Evolutionary conservation across 2,797 vertebrate species (phyloP).

Genomic region (Hirundo rustica): DNA sequence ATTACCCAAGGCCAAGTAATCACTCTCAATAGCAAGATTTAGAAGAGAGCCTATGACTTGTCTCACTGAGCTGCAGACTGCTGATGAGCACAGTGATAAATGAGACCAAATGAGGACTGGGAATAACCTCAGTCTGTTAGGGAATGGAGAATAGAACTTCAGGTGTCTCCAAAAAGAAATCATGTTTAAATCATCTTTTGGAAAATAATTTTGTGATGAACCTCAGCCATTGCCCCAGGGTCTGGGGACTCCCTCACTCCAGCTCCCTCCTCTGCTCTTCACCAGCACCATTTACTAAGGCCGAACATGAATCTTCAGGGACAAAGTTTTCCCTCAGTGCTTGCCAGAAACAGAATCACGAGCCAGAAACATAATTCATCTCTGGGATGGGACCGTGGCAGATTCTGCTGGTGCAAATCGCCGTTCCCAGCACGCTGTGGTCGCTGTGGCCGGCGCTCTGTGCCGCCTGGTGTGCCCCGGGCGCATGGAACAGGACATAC

Average conservation of each 20-base stretch:
- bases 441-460: not conserved
- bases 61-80: not conserved
- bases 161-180: not conserved
- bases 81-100: not conserved
- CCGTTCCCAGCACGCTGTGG: rapidly evolving
- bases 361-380: not conserved
- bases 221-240: not conserved
- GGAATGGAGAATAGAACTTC: not conserved
- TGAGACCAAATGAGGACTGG: not conserved
- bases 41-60: constrained; percentile 1
- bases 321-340: not conserved
- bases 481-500: not conserved
- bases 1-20: constrained; percentile 58
- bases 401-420: not conserved
- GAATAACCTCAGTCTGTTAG: not conserved
- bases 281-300: not conserved
- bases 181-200: not conserved
- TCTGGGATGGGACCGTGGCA: not conserved
- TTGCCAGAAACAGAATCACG: not conserved
- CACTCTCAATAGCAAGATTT: constrained; percentile 58
- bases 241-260: not conserved
- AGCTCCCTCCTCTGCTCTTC: not conserved
- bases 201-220: not conserved
- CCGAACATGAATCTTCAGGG: not conserved
- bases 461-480: not conserved